Base-by-base conservation (phyloP, 1,140 invertebrate genomes). In the Zaprionus kolodkinae region DNA sequence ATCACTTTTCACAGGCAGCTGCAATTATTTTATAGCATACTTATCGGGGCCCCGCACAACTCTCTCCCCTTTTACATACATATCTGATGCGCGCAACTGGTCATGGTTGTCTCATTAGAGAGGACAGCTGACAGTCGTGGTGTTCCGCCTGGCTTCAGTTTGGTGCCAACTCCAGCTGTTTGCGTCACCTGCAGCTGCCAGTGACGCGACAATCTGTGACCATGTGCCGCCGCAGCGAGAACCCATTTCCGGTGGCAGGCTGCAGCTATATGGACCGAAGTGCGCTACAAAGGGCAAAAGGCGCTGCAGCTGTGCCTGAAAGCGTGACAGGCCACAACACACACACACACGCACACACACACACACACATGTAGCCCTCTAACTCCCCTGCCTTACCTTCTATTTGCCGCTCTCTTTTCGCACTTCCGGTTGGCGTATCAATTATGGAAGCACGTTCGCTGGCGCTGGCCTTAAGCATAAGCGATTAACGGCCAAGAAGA, bases 241-340 rank as follows among this genome's bases (percentile, higher is more conserved):
- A 62, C 15, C 38, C 36, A 68, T 68, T 76, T 73, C 74, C 74
- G 63, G 45, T 72, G 68, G n/a, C 62, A 72, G 27, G n/a, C 59
- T 60, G 69, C 69, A 65, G 50, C 36, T 52, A 27, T 27, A 21
- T 21, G 2, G 21, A 21, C 21, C 21, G 21, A 21, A 21, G 21
- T 27, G 43, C 61, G 64, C 55, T 40, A 10, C 72, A 65, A 60
- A 80, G 33, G 70, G 15, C 52, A 64, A 45, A 25, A 13, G 21
- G n/a, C 9, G 9, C 21, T 30, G 10, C 17, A 27, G 57, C 40
- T 50, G 45, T 45, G 40, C 40, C 40, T 45, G 40, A 45, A 45
- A 45, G 40, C 45, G 45, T 50, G 40, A 45, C 40, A 45, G n/a
- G 40, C 13, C 25, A 27, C 25, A 27, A 27, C 25, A 27, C 25